Evolutionary conservation across 2,888 invertebrate genomes (phyloP).

Genomic region (Pristionchus japonicus): DNA sequence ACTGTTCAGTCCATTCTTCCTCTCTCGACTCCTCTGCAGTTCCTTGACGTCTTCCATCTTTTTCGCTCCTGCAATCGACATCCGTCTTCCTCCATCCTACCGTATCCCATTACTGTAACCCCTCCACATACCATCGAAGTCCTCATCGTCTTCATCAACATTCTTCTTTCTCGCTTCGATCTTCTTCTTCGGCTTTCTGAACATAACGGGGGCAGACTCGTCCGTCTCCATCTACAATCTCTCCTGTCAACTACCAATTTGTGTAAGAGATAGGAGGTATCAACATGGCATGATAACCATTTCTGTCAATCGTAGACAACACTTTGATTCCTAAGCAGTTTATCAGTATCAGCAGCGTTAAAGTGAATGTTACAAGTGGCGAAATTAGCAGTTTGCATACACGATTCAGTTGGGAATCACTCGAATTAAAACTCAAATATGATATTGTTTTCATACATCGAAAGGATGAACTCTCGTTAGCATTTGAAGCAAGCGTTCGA

Average conservation of each 20-base stretch:
- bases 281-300: background rate
- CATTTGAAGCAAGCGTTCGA: background rate
- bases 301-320: background rate
- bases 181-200: conserved; percentile 47
- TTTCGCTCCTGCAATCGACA: conserved; percentile 47
- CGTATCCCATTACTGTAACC: background rate
- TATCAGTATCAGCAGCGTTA: background rate
- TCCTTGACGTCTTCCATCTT: conserved; percentile 69
- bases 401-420: background rate
- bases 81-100: background rate
- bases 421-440: background rate
- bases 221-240: background rate
- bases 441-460: conserved; percentile 12
- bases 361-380: conserved; percentile 11
- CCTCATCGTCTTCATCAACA: conserved; percentile 4
- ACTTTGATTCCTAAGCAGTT: background rate
- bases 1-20: conserved; percentile 70
- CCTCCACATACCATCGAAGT: conserved; percentile 10
- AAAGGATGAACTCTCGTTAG: background rate
- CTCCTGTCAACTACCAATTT: background rate
- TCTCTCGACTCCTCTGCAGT: conserved; percentile 67
- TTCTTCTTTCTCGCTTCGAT: conserved; percentile 40
- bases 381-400: background rate
- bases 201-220: background rate
- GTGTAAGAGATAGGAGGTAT: background rate